A percentile compares a stretch with the other conserved stretches of the same genome.
phyloP scores from a whole-genome alignment of 2,113 vertebrate genomes.

The Enhydra lutris region DNA sequence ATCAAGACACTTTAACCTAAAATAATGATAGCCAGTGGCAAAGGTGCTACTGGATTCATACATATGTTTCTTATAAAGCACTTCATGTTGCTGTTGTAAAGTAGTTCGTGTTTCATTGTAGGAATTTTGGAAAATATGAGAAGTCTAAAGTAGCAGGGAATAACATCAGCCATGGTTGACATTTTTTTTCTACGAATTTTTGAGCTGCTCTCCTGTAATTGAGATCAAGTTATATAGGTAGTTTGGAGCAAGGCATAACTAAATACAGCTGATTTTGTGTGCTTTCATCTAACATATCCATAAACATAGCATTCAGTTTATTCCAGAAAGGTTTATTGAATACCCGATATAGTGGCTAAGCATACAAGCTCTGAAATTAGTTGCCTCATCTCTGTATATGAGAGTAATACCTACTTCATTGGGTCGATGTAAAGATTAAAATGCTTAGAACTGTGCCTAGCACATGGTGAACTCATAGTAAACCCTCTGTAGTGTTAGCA shows the following conservation, averaged over 20 bases:
- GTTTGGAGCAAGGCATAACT: neutral
- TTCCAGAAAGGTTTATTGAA: neutral
- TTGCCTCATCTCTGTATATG: neutral
- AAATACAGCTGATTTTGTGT: neutral
- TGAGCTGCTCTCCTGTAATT: neutral
- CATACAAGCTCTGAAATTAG: neutral
- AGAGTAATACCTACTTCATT: neutral
- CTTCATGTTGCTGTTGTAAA: neutral
- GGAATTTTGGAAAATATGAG: neutral
- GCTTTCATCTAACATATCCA: neutral
- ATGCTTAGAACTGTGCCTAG: neutral
- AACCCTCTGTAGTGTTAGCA: neutral
- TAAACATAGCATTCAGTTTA: neutral
- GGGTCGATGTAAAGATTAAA: neutral
- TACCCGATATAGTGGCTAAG: neutral
- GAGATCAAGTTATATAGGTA: neutral
- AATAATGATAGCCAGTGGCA: neutral
- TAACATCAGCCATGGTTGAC: neutral
- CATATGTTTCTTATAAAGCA: neutral
- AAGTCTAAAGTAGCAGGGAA: neutral
- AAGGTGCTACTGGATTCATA: neutral
- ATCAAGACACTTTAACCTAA: neutral
- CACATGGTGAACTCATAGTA: neutral
- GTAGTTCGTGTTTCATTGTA: neutral
- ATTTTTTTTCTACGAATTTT: neutral